phyloP scores from a whole-genome alignment of 2,113 vertebrate genomes.

The Charina bottae region DNA sequence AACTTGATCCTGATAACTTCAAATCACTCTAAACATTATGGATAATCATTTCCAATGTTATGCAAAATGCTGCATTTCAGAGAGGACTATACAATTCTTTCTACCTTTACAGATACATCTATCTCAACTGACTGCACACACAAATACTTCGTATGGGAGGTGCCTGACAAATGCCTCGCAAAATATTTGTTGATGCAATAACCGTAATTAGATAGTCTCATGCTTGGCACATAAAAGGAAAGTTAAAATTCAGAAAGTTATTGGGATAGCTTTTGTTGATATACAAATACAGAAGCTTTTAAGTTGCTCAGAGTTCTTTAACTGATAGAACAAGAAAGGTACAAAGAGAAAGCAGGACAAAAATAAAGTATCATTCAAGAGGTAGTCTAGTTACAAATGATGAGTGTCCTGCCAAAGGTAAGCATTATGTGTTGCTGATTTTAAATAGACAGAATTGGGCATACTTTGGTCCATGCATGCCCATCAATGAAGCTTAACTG shows the following conservation, averaged over 20 bases:
- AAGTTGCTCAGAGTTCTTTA: not conserved
- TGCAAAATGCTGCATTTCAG: not conserved
- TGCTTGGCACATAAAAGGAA: not conserved
- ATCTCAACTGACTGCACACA: not conserved
- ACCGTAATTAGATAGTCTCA: not conserved
- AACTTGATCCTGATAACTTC: not conserved
- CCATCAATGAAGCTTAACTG: not conserved
- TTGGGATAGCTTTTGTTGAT: not conserved
- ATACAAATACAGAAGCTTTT: not conserved
- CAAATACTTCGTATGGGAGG: not conserved
- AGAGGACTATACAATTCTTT: not conserved
- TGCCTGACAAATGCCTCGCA: not conserved
- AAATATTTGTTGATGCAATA: not conserved
- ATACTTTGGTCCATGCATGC: not conserved
- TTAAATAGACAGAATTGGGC: not conserved
- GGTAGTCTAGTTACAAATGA: not conserved
- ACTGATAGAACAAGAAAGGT: not conserved
- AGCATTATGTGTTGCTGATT: not conserved
- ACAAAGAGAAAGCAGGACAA: not conserved
- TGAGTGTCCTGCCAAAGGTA: not conserved
- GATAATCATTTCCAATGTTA: not conserved
- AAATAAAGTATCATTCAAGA: not conserved
- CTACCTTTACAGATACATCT: not conserved
- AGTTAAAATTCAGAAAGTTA: not conserved
- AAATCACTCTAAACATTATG: not conserved